Conservation (phyloP, 2,888 invertebrate genomes). For the Clusia tigrina region DNA sequence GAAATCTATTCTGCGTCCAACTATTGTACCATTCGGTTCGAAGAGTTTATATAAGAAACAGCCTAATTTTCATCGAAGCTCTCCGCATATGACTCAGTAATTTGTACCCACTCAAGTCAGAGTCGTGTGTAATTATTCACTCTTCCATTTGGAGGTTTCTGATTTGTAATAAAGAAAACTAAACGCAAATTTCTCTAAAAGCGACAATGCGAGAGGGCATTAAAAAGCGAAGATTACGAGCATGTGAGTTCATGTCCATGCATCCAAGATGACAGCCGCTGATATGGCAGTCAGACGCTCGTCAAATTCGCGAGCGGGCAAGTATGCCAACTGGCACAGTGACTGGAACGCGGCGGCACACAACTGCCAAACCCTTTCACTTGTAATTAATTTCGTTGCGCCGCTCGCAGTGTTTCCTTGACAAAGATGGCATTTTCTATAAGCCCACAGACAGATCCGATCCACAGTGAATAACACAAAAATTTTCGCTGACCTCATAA, state of each 20-base stretch:
- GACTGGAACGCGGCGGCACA: background rate
- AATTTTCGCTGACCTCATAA: constrained; percentile 20
- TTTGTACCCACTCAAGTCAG: background rate
- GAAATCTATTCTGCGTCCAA: no score
- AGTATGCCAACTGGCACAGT: background rate
- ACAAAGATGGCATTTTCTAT: background rate
- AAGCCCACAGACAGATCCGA: background rate
- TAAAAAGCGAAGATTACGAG: background rate
- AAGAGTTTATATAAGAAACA: no score
- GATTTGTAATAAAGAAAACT: no score
- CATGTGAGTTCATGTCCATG: background rate
- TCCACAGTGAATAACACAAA: background rate
- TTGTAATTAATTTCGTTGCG: constrained; percentile 17
- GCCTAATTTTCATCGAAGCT: background rate
- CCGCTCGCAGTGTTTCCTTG: constrained; percentile 12
- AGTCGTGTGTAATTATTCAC: no score
- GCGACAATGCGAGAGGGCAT: no score
- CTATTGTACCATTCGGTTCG: no score
- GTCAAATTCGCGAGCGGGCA: no score
- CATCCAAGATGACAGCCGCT: constrained; percentile 14
- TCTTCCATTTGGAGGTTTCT: no score
- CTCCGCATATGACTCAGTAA: background rate
- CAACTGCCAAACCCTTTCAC: constrained; percentile 21
- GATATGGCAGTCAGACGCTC: no score
- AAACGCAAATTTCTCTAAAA: constrained; percentile 2